These are phyloP conservation scores for Lepidurus arcticus DNA, from an alignment of 1,140 invertebrate species.

Conservation along the genomic window DNA sequence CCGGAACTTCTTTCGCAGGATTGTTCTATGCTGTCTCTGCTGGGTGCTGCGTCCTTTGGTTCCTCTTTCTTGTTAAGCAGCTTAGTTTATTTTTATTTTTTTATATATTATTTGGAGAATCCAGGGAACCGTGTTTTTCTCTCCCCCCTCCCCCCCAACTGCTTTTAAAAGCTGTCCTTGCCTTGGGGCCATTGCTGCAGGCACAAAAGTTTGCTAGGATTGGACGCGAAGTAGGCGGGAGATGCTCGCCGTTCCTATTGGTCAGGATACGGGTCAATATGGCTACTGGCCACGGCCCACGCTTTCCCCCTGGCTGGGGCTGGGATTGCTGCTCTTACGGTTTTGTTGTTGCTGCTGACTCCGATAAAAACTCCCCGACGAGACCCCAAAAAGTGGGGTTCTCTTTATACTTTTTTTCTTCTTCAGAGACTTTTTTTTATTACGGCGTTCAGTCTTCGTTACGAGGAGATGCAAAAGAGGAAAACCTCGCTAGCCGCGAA, in stretches of 20 bases:
- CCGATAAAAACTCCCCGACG: background rate
- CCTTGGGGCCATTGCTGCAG: background rate
- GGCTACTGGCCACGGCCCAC: slow-evolving; percentile 19
- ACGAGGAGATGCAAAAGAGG: background rate
- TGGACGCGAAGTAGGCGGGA: slow-evolving; percentile 16
- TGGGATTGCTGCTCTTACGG: slow-evolving; percentile 3
- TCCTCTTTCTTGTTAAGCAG: slow-evolving; percentile 1
- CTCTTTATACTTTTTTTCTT: background rate
- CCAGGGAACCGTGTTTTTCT: background rate
- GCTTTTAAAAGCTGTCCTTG: background rate
- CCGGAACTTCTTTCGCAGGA: slow-evolving; percentile 2
- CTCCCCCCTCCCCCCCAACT: background rate
- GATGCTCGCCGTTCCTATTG: slow-evolving; percentile 14
- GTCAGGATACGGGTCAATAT: slow-evolving; percentile 17
- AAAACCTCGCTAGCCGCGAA: background rate
- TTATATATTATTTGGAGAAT: background rate
- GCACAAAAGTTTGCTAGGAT: slow-evolving; percentile 16
- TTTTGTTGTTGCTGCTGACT: slow-evolving; percentile 10
- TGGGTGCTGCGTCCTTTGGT: background rate
- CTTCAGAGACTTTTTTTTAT: background rate
- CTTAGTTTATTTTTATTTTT: slow-evolving; percentile 6
- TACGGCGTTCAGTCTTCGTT: background rate
- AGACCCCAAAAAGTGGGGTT: background rate
- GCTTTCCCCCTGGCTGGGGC: background rate
- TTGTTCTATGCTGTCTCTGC: background rate